Percentiles rank a stretch among this genome's conserved stretches.
Evolutionary conservation across 2,888 invertebrate species (phyloP).

Genomic region (Temnothorax ravouxi): DNA sequence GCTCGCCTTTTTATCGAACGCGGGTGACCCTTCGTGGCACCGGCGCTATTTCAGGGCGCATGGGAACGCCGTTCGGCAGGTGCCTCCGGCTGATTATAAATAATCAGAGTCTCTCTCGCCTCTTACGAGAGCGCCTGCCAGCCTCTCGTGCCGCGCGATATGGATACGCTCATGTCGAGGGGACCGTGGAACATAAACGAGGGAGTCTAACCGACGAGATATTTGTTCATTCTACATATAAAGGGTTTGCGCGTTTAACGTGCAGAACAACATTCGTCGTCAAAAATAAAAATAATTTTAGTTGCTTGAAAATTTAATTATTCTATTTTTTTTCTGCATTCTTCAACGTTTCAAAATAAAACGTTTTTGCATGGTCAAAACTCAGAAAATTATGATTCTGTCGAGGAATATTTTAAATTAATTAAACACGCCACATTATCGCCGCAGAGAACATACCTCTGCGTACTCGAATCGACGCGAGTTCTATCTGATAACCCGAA

Average conservation of each 20-base stretch:
- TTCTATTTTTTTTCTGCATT: neutral
- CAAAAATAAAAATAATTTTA: neutral
- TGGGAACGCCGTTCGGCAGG: slow-evolving; percentile 84
- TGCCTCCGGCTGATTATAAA: slow-evolving; percentile 82
- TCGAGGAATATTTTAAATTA: neutral
- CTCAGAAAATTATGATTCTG: neutral
- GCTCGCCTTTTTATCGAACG: slow-evolving; percentile 74
- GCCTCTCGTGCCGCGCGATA: slow-evolving; percentile 58
- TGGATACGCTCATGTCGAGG: slow-evolving; percentile 63
- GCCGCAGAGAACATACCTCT: neutral
- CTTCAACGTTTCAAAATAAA: neutral
- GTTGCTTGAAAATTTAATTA: neutral
- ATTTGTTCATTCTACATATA: slow-evolving; percentile 43
- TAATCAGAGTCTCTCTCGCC: slow-evolving; percentile 76
- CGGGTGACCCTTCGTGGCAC: slow-evolving; percentile 62
- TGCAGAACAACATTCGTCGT: neutral
- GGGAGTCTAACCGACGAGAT: slow-evolving; percentile 46
- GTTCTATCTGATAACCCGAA: neutral
- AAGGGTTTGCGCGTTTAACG: neutral
- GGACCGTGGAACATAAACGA: slow-evolving; percentile 54
- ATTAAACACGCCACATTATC: neutral
- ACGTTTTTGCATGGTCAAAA: neutral
- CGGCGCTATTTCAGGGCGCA: slow-evolving; percentile 81
- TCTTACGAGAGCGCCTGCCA: slow-evolving; percentile 57
- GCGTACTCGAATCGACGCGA: neutral